Conservation (phyloP, 2,888 invertebrate genomes). For the Lymantria dispar region DNA sequence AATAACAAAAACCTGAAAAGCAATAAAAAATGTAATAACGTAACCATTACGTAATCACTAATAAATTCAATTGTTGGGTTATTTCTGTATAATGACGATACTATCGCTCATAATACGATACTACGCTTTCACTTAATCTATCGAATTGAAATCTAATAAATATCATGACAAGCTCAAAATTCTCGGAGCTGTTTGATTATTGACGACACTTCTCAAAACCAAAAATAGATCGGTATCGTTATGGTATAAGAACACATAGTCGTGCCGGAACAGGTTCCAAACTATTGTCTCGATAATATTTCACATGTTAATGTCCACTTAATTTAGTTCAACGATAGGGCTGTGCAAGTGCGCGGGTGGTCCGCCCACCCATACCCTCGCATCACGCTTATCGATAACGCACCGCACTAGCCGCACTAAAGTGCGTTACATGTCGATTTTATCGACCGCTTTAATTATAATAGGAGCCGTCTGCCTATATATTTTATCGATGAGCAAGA, state of each 20-base stretch:
- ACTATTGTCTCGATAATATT: slow-evolving; percentile 50
- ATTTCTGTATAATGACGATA: too few species aligned
- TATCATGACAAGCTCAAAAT: background rate
- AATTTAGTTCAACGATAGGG: slow-evolving; percentile 49
- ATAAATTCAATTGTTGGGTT: too few species aligned
- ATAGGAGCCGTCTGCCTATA: slow-evolving; percentile 52
- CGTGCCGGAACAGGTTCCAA: slow-evolving; percentile 32
- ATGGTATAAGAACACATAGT: slow-evolving; percentile 21
- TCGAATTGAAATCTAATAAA: background rate
- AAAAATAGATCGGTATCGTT: slow-evolving; percentile 12
- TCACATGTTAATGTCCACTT: slow-evolving; percentile 56
- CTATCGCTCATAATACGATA: background rate
- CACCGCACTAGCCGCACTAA: slow-evolving; percentile 55
- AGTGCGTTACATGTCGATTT: slow-evolving; percentile 61
- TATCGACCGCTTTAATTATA: slow-evolving; percentile 64
- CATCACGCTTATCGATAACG: slow-evolving; percentile 53
- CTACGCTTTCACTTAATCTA: background rate
- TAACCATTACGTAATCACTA: too few species aligned
- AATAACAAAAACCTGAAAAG: too few species aligned
- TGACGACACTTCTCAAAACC: background rate
- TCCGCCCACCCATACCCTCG: slow-evolving; percentile 50
- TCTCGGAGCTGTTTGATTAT: background rate
- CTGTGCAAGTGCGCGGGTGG: slow-evolving; percentile 54
- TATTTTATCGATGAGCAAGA: slow-evolving; percentile 51
- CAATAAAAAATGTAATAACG: too few species aligned